Evolutionary conservation across 2,888 invertebrate genomes (phyloP), one percentile per base, ranked within the genome.

Genomic region (Drosophila conformis): DNA sequence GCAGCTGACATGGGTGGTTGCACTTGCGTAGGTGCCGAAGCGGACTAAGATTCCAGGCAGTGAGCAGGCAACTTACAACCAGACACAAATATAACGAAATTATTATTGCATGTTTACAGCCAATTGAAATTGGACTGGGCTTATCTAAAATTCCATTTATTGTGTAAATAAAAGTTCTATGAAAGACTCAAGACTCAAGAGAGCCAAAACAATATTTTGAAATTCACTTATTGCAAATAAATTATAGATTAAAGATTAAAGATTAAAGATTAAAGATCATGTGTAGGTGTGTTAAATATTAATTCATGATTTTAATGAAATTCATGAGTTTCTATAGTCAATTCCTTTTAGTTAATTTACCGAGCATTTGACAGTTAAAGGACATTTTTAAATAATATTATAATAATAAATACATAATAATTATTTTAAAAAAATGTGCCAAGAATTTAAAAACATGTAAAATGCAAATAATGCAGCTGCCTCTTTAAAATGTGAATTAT

Each of bases 11-110:
- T 42, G n/a, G 40, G 33, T 38, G 40, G 31, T 49, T 21, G 66
- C 58, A 58, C 0, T 46, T 40, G 38, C 42, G 38, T 29, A 52
- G 65, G 57, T 76, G 63, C 51, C 21, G 33, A 46, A 4, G 21
- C 33, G 7, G 36, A 36, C 59, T 35, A 40, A 53, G n/a, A n/a
- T 29, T 3, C 27, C 40, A 36, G n/a, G 7, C 52, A 18, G 31
- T 25, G 40, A 18, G 40, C 18, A 31, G 25, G 31, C 29, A 53
- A 36, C 29, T 35, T 40, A 65, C 5, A 56, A 13, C 2, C 25
- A 38, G 52, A 46, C 52, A 27, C n/a, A 57, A 54, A 54, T 62
- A 61, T 54, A 18, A 2, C 6, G 65, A 63, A 68, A 49, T 52
- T 29, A 33, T 2, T 42, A 58, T 52, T 67, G 49, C 46, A 65